Percentiles rank a stretch among this genome's conserved stretches.
Conservation (phyloP, 2,888 invertebrate genomes). For the Odontothrips loti region DNA sequence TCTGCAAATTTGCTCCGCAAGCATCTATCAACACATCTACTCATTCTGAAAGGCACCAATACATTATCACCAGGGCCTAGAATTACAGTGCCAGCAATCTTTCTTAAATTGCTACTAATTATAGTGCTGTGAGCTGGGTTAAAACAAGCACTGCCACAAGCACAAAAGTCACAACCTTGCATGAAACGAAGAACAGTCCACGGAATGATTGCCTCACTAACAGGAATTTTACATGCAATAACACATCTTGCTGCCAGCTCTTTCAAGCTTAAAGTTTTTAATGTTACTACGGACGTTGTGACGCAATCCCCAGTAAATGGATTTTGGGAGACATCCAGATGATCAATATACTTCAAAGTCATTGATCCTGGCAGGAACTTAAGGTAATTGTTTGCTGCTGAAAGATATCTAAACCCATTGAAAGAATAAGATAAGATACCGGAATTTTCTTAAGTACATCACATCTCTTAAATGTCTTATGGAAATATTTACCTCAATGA, state of each 20-base stretch:
- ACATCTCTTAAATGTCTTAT: neutral
- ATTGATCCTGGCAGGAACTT: slow-evolving; percentile 58
- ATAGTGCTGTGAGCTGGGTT: slow-evolving; percentile 1
- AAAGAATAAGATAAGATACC: neutral
- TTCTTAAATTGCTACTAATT: neutral
- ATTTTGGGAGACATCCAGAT: slow-evolving; percentile 58
- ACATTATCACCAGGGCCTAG: neutral
- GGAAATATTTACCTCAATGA: slow-evolving; percentile 48
- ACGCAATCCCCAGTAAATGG: slow-evolving; percentile 44
- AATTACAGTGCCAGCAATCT: neutral
- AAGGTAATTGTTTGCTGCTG: slow-evolving; percentile 55
- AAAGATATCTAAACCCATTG: slow-evolving; percentile 50
- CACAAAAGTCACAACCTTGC: neutral
- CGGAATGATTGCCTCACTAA: neutral
- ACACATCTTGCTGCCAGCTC: slow-evolving; percentile 29
- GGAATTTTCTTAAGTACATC: slow-evolving; percentile 3
- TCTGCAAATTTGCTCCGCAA: neutral
- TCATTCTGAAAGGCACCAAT: neutral
- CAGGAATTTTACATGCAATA: slow-evolving; percentile 4
- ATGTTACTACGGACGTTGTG: neutral
- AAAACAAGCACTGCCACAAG: neutral
- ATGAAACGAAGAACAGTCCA: neutral
- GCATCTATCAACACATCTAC: neutral
- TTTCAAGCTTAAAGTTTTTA: neutral
- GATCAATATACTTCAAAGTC: slow-evolving; percentile 47